Base-by-base conservation (phyloP, 2,888 invertebrate genomes). In the Oscheius myriophilus region DNA sequence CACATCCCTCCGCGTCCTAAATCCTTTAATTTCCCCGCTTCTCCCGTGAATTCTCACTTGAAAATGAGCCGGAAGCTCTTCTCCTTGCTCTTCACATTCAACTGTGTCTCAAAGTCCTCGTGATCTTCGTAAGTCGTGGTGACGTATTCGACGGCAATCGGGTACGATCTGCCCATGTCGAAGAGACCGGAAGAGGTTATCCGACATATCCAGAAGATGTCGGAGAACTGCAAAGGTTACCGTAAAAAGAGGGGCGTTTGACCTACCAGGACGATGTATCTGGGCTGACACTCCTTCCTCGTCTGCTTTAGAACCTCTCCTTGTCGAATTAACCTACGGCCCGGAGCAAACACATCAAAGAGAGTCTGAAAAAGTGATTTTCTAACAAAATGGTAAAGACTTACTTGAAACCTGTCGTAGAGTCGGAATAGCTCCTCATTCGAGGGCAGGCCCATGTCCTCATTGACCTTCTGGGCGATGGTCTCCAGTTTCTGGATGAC, bases 121-220 rank as follows among this genome's bases (percentile, higher is more conserved):
- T 71, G 69, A n/a, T 74, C 69, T 49, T 45, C 62, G 26, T 33
- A 46, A 11, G 71, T 69, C 11, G 74, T 58, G 46, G 73, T 66
- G 39, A 81, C 72, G 23, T 73, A 57, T 14, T 81, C 82, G 54
- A 82, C 69, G 4, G 80, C 78, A 23, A 84, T 77, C n/a, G 71
- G 66, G 69, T 83, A 83, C 46, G 77, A 75, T 18, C 74, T 59
- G 6, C 61, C 46, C 73, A 78, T 70, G 55, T 84, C 81, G 67
- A 83, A 80, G 33, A 76, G 61, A 1, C 73, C 68, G 23, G 49
- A 43, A n/a, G 67, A 52, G 41, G 59, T 11, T 16, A 73, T 77
- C 1, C 82, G 79, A 54, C 83, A 84, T 16, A 84, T 75, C 75
- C 83, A 81, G 42, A 84, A 73, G n/a, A 55, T 71, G 72, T 84